Base-by-base conservation (phyloP, 2,797 vertebrate genomes). In the Gymnoscopelus braueri region DNA sequence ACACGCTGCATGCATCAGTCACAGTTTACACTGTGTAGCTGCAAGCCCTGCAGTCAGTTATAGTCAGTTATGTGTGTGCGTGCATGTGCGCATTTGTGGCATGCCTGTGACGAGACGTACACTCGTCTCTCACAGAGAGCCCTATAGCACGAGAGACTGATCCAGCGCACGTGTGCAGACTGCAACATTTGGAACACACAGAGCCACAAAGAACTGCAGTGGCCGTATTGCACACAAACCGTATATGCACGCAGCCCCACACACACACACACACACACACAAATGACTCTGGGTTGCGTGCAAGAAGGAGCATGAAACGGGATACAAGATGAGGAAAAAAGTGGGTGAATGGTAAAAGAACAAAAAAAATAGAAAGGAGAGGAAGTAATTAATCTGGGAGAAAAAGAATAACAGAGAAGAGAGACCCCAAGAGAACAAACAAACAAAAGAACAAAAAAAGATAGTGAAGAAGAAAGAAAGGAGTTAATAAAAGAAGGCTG, bases 381-480 rank as follows among this genome's bases (percentile, higher is more conserved):
- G 63, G 12, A 14, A 53, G 52, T 51, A 39, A 24, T 19, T 59
- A 24, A 65, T 24, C 32, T 44, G 57, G 60, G 44, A 51, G 26
- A 15, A 57, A 69, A 48, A 19, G 1, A 48, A 69, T 4, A 54
- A 24, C n/a, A 12, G 26, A 19, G 13, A 15, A 47, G 14, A 48
- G 23, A 55, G 26, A 54, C 7, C 19, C 47, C n/a, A 11, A 59
- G 15, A 19, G 7, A 7, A 32, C 15, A 49, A 47, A 13, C 29
- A 4, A 44, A 58, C 5, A 23, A 51, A 12, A 48, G 51, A 51
- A 48, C 15, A n/a, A 54, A 26, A 23, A 52, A 48, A 68, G n/a
- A 60, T 9, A 32, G 39, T 5, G 23, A 23, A 13, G 24, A 29
- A 51, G n/a, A 44, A 66, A 50, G 15, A 14, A 15, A 47, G 59